Base-by-base conservation (phyloP, 2,888 invertebrate species). In the Cotesia congregata region DNA sequence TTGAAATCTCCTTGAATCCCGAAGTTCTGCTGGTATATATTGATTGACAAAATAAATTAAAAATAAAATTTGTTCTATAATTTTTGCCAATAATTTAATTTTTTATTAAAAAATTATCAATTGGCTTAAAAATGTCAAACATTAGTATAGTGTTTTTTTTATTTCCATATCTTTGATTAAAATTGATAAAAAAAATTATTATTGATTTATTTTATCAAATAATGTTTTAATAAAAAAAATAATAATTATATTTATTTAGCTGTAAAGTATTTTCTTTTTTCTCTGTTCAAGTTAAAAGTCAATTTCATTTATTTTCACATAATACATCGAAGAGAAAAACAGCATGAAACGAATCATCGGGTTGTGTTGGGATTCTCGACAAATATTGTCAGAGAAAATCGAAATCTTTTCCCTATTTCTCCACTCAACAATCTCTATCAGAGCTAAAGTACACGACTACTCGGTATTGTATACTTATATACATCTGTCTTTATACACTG, bases 351-450 rank as follows among this genome's bases (percentile, higher is more conserved):
- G 79, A 79, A 78, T 79, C 74, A 75, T 61, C 41, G 64, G 59
- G 76, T 71, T 40, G 75, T 76, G 15, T 17, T 50, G 59, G 73
- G 67, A 64, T 80, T 73, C 78, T 78, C 78, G 78, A 78, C 79
- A 80, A 80, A 80, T 80, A 80, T 78, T 79, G 79, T 78, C 78
- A 61, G 72, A 76, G 75, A 80, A 78, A 79, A 79, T 80, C 78
- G 79, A 80, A 79, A 78, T 78, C 72, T 73, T 77, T 77, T 74
- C 50, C 68, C 60, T 71, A 65, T 72, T 60, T 61, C 50, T 65
- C 38, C 40, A 69, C 50, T 67, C 65, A 30, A 65, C 65, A 38
- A 65, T 65, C 30, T 30, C 30, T 40, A 59, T 60, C 39, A 17
- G 65, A 20, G 67, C 38, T 73, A 12, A 59, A 50, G 67, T 73